A percentile compares a stretch with the other conserved stretches of the same genome.
phyloP scores from a whole-genome alignment of 1,140 invertebrate species.

The Apocrypta bakeri region DNA sequence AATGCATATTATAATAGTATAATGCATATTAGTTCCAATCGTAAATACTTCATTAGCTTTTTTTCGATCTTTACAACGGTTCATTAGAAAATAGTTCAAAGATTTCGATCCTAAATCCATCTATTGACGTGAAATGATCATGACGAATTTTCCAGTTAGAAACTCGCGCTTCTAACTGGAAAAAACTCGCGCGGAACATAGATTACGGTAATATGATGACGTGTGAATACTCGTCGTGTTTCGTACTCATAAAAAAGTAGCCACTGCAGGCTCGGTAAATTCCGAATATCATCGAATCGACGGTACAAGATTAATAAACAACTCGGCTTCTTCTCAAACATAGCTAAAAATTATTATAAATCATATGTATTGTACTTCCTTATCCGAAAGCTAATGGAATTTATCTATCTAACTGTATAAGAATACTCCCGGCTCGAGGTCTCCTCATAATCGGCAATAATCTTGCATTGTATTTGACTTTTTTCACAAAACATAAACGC shows the following conservation, averaged over 20 bases:
- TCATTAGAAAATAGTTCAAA: not conserved
- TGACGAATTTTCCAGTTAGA: constrained; percentile 5
- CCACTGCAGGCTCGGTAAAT: not conserved
- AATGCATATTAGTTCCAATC: too few species aligned
- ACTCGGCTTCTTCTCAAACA: too few species aligned
- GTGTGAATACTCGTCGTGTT: not conserved
- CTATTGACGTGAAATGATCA: not conserved
- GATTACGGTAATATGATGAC: not conserved
- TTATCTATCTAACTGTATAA: not conserved
- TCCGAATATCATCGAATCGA: not conserved
- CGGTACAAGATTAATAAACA: too few species aligned
- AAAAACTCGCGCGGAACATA: not conserved
- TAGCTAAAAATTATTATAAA: too few species aligned
- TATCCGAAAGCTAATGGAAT: not conserved
- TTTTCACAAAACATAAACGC: constrained; percentile 25
- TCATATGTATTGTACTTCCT: too few species aligned
- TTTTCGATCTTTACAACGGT: not conserved
- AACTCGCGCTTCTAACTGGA: not conserved
- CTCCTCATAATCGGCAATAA: constrained; percentile 18
- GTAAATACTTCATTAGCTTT: not conserved
- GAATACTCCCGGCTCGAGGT: not conserved
- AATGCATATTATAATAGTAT: too few species aligned
- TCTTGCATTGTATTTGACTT: constrained; percentile 24
- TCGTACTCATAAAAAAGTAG: not conserved
- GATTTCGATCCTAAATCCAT: not conserved